Conservation (phyloP, 1,140 invertebrate genomes). For the Propsilocerus akamusi region DNA sequence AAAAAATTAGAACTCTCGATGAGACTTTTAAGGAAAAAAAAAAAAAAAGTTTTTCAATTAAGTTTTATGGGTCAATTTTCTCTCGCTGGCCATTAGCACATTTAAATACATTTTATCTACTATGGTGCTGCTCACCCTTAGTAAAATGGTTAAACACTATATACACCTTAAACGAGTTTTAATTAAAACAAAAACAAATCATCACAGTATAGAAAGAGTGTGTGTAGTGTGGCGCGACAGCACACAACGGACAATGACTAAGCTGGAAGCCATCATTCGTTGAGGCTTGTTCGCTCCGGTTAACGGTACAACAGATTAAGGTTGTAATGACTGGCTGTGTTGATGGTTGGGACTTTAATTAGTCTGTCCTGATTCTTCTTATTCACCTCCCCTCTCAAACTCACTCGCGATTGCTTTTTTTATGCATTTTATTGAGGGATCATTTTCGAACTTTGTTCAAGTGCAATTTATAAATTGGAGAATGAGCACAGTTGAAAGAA, state of each 20-base stretch:
- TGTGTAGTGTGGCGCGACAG: background rate
- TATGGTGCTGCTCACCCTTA: background rate
- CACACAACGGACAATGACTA: background rate
- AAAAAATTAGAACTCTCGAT: too few species aligned
- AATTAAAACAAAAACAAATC: background rate
- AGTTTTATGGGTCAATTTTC: background rate
- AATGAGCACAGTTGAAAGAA: too few species aligned
- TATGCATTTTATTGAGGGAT: too few species aligned
- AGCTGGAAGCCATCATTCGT: background rate
- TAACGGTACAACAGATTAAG: background rate
- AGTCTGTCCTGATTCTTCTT: background rate
- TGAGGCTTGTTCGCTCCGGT: too few species aligned
- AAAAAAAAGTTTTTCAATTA: background rate
- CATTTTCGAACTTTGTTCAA: too few species aligned
- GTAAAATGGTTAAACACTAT: too few species aligned
- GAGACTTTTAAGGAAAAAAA: background rate
- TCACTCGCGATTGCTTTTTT: too few species aligned
- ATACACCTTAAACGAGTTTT: background rate
- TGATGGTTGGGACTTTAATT: background rate
- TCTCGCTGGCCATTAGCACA: background rate
- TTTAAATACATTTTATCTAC: background rate
- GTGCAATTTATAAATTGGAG: too few species aligned
- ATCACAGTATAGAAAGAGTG: background rate
- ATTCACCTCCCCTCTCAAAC: too few species aligned
- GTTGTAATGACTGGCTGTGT: background rate